These are phyloP conservation scores for Ochropleura leucogaster DNA, from an alignment of 2,888 invertebrate species.

Conservation along the genomic window DNA sequence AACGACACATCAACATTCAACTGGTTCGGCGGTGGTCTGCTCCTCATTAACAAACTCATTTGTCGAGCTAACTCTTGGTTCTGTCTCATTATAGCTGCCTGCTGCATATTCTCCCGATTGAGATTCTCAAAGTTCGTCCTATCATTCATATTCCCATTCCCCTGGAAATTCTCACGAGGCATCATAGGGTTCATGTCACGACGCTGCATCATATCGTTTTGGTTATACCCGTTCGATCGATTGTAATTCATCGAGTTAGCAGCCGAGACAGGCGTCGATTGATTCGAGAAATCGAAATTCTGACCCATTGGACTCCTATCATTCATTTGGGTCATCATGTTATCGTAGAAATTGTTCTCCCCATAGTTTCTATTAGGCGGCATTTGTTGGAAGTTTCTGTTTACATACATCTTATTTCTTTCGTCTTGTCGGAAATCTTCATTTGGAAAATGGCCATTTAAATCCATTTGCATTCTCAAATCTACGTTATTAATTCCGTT, in stretches of 20 bases:
- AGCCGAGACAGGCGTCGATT: constrained; percentile 73
- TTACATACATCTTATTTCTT: constrained; percentile 81
- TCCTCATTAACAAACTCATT: constrained; percentile 85
- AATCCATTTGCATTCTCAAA: constrained; percentile 81
- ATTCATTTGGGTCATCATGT: constrained; percentile 79
- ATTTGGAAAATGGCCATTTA: constrained; percentile 80
- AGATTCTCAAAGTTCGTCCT: constrained; percentile 79
- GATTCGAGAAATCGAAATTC: constrained; percentile 82
- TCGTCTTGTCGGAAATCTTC: constrained; percentile 79
- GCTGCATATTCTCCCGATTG: constrained; percentile 79
- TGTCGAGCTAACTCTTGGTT: constrained; percentile 86
- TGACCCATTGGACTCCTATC: constrained; percentile 79
- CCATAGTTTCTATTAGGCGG: constrained; percentile 80
- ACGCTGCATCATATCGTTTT: constrained; percentile 82
- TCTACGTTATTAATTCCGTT: constrained; percentile 77
- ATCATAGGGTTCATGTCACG: constrained; percentile 81
- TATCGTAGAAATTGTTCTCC: constrained; percentile 81
- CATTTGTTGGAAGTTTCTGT: constrained; percentile 78
- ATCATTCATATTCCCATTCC: constrained; percentile 74
- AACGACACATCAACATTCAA: constrained; percentile 87
- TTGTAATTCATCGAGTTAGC: constrained; percentile 77
- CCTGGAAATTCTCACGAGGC: constrained; percentile 77
- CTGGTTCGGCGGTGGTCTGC: constrained; percentile 83
- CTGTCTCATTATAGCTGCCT: constrained; percentile 81
- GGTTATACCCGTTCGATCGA: constrained; percentile 82